Evolutionary conservation across 92 coral and sea anemone genomes (phyloP).

Genomic region (Epizoanthus ramosus): DNA sequence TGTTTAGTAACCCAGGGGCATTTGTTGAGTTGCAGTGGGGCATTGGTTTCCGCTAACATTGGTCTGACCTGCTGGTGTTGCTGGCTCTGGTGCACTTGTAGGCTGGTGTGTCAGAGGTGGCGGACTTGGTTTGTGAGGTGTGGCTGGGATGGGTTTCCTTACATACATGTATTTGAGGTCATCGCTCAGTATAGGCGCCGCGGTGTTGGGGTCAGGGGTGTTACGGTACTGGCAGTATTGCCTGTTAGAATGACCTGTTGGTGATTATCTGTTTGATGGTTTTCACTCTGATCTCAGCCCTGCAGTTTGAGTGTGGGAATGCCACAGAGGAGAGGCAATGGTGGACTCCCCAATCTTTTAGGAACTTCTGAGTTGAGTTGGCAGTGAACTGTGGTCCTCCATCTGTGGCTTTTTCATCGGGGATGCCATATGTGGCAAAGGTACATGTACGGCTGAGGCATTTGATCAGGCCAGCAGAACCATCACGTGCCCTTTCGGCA

Average conservation of each 20-base stretch:
- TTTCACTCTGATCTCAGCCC: slow-evolving; percentile 45
- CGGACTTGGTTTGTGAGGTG: neutral
- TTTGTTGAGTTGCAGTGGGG: neutral
- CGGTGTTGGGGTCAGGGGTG: slow-evolving; percentile 53
- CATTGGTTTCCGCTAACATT: neutral
- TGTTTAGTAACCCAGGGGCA: neutral
- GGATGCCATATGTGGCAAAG: slow-evolving; percentile 69
- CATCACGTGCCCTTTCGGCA: slow-evolving; percentile 57
- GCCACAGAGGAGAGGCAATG: slow-evolving; percentile 70
- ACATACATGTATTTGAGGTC: slow-evolving; percentile 49
- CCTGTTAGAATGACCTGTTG: slow-evolving; percentile 44
- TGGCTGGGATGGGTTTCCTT: neutral
- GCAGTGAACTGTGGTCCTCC: slow-evolving; percentile 65
- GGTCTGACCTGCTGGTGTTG: neutral
- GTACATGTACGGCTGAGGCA: no score
- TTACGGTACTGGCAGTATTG: slow-evolving; percentile 63
- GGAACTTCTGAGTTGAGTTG: slow-evolving; percentile 51
- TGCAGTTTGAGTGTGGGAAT: slow-evolving; percentile 68
- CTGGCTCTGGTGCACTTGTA: slow-evolving; percentile 3
- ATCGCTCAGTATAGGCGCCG: slow-evolving; percentile 46
- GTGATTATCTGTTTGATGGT: slow-evolving; percentile 50
- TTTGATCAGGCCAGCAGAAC: slow-evolving; percentile 62
- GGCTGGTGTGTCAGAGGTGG: neutral
- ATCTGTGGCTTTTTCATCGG: slow-evolving; percentile 56
- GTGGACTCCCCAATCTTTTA: slow-evolving; percentile 74